A percentile compares a stretch with the other conserved stretches of the same genome.
Evolutionary conservation across 1,140 invertebrate genomes (phyloP).

Genomic region (Mercenaria mercenaria): DNA sequence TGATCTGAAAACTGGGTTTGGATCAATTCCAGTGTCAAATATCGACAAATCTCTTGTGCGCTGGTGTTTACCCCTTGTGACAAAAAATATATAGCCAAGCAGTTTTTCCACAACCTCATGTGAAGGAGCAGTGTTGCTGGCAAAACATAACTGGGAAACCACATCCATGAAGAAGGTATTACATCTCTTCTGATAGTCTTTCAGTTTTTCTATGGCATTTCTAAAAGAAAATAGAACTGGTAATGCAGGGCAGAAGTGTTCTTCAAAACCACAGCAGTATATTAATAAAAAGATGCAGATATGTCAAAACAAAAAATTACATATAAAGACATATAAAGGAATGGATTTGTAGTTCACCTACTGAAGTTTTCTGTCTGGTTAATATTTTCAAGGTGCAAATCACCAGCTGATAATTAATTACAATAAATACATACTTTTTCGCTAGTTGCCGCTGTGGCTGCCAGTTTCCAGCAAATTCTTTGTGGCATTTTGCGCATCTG

Average conservation of each 20-base stretch:
- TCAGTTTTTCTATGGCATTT: constrained; percentile 10
- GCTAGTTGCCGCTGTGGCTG: not conserved
- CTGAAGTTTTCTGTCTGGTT: too few species aligned
- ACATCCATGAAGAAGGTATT: constrained; percentile 82
- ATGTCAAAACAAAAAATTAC: not conserved
- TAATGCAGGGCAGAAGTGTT: not conserved
- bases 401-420: too few species aligned
- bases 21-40: constrained; percentile 78
- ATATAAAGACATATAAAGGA: not conserved
- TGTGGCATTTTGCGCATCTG: not conserved
- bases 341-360: too few species aligned
- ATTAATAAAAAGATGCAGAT: not conserved
- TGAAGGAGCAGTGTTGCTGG: constrained; percentile 74
- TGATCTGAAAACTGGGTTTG: constrained; percentile 80
- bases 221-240: constrained; percentile 21
- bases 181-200: constrained; percentile 71
- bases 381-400: too few species aligned
- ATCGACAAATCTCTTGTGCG: constrained; percentile 75
- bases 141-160: constrained; percentile 80
- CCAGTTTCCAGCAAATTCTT: constrained; percentile 9
- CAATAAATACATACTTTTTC: too few species aligned
- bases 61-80: constrained; percentile 8
- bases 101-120: constrained; percentile 75
- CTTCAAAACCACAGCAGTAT: not conserved
- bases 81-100: constrained; percentile 75